Base-by-base conservation (phyloP, 2,888 invertebrate genomes). In the Ethmia dodecea region DNA sequence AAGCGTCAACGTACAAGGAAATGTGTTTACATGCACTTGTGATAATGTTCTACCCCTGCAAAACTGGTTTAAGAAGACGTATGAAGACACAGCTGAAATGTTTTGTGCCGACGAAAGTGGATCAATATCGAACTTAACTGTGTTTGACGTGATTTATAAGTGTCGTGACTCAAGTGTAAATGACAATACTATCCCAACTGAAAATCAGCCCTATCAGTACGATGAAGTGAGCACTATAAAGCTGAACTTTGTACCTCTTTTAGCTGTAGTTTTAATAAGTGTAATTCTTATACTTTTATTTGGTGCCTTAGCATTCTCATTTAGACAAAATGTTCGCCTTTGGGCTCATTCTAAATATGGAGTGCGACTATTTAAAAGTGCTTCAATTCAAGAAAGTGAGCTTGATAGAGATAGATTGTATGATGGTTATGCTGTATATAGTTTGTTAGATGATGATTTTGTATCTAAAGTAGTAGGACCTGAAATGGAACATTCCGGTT, bases 381-480 rank as follows among this genome's bases (percentile, higher is more conserved):
- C 81, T 50, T 81, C 88, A 41, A 79, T 88, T 40, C 84, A 86
- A 53, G 87, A 87, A 50, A 88, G 88, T 66, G 86, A 90, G 57
- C 69, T 90, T 15, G 87, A 89, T 60, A 78, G 86, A 51, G 92
- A 92, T 60, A 89, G 93, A 49, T 84, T 94, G 34, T 95, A 93
- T 75, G 96, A 96, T 78, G 95, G 94, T 42, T 96, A 96, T 75
- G 90, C 96, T 64, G 92, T 94, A 32, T 96, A 96, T 84, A 93
- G 93, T 77, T 90, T 92, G 58, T 89, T 92, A 55, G 95, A 95
- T 87, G 94, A 87, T 74, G 92, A 86, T 88, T 92, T 88, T 67
- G 89, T 89, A 76, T 92, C 75, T 64, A 90, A 77, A 86, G 91
- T 86, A 76, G 91, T 86, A 60, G 94, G 83, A 74, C 92, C 72